Evolutionary conservation across 2,888 invertebrate genomes (phyloP).

Genomic region (Ypsolopha scabrella): DNA sequence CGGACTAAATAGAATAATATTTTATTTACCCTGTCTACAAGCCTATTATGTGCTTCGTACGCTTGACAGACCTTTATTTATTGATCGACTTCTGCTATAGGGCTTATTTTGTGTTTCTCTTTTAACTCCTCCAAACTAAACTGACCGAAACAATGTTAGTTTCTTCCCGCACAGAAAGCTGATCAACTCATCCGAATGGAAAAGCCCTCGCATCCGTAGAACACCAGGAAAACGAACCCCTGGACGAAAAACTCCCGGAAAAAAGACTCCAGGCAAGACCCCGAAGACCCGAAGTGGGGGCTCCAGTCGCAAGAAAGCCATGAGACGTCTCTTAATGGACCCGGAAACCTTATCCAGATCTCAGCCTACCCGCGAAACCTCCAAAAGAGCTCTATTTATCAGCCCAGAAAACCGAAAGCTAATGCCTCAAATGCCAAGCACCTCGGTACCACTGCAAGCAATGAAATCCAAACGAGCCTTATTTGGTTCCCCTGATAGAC

Average conservation of each 20-base stretch:
- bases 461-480: constrained; percentile 75
- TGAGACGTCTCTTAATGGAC: constrained; percentile 55
- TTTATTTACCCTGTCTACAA: too few species aligned
- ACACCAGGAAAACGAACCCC: constrained; percentile 62
- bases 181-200: constrained; percentile 46
- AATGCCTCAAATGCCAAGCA: constrained; percentile 30
- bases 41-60: too few species aligned
- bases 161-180: constrained; percentile 65
- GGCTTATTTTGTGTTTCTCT: too few species aligned
- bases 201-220: constrained; percentile 60
- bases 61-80: too few species aligned
- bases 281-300: constrained; percentile 71
- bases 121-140: too few species aligned
- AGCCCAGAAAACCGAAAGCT: constrained; percentile 72
- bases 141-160: constrained; percentile 18
- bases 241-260: constrained; percentile 48
- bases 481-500: constrained; percentile 72
- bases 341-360: constrained; percentile 37
- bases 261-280: constrained; percentile 69
- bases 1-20: too few species aligned
- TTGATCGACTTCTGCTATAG: too few species aligned
- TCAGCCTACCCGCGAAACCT: constrained; percentile 65
- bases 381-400: constrained; percentile 80
- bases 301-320: constrained; percentile 72
- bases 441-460: constrained; percentile 52